phyloP scores from a whole-genome alignment of 2,797 vertebrate genomes.

The Glossophaga mutica region DNA sequence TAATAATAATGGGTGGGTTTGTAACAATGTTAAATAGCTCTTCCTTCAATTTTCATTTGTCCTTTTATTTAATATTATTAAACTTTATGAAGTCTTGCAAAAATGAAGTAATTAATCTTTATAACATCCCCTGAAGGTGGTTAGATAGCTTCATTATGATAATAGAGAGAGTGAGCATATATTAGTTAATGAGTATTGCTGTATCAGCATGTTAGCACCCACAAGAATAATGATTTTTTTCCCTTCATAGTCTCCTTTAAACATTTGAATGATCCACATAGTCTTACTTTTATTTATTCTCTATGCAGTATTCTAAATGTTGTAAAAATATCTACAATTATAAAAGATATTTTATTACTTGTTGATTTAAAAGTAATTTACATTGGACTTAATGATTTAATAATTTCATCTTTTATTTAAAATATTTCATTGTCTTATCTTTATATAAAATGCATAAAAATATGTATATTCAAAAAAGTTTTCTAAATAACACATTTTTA shows the following conservation, averaged over 20 bases:
- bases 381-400: neutral
- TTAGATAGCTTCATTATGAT: conserved; percentile 59
- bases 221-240: conserved; percentile 20
- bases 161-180: conserved; percentile 43
- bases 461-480: neutral
- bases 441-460: conserved; percentile 53
- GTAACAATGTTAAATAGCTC: conserved; percentile 30
- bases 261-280: neutral
- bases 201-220: neutral
- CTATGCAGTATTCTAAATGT: neutral
- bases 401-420: neutral
- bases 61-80: conserved; percentile 68
- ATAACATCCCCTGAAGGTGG: conserved; percentile 32
- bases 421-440: neutral
- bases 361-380: neutral
- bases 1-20: conserved; percentile 23
- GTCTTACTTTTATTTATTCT: conserved; percentile 16
- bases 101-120: conserved; percentile 70
- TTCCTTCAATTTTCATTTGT: conserved; percentile 40
- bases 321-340: neutral
- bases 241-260: neutral
- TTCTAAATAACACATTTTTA: conserved; percentile 66
- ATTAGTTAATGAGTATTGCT: conserved; percentile 35
- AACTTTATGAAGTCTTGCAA: conserved; percentile 58
- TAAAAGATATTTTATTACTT: neutral